phyloP scores from a whole-genome alignment of 2,888 invertebrate species.

The Cepaea hortensis region DNA sequence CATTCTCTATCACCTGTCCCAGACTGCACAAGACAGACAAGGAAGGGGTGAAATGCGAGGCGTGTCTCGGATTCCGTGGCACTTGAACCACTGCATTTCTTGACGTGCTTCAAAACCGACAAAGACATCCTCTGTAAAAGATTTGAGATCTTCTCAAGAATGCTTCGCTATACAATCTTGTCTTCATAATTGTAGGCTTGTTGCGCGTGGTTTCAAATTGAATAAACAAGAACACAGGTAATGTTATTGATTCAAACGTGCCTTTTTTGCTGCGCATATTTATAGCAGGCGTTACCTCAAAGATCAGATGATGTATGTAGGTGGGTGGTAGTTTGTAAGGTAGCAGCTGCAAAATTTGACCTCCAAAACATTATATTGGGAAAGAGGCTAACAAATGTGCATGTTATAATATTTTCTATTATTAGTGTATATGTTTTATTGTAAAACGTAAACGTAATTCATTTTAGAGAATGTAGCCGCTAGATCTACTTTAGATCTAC shows the following conservation, averaged over 20 bases:
- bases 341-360: too few species aligned
- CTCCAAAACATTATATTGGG: too few species aligned
- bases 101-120: neutral
- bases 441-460: too few species aligned
- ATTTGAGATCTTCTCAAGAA: constrained; percentile 7
- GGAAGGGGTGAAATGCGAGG: neutral
- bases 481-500: too few species aligned
- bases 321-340: neutral
- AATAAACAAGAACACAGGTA: constrained; percentile 7
- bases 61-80: neutral
- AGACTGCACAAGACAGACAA: neutral
- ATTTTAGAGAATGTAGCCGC: too few species aligned
- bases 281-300: neutral
- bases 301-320: neutral
- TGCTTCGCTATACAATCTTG: neutral
- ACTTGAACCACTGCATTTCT: neutral
- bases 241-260: neutral
- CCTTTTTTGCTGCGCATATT: too few species aligned
- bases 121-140: constrained; percentile 13
- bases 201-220: neutral
- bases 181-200: constrained; percentile 9
- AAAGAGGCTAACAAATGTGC: too few species aligned
- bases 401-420: too few species aligned
- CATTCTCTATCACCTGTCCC: neutral
- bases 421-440: too few species aligned